A percentile compares a stretch with the other conserved stretches of the same genome.
These are phyloP conservation scores for Paramuricea clavata DNA, from an alignment of 92 coral and sea anemone species.

Conservation along the genomic window DNA sequence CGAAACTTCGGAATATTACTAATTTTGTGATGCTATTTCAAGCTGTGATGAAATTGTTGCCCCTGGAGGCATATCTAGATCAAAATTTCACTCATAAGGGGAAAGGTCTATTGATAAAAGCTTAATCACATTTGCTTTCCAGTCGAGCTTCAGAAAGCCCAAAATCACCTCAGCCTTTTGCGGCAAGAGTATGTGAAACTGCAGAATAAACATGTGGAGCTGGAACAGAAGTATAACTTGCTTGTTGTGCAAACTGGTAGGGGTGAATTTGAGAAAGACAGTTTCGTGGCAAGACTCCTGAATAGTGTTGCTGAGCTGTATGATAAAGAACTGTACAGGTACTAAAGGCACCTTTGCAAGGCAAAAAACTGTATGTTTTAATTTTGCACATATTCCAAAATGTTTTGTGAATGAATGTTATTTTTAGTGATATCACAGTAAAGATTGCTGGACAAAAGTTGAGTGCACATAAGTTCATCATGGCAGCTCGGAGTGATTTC, in stretches of 20 bases:
- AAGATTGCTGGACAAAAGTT: slow-evolving; percentile 85
- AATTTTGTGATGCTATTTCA: too few relatives aligned
- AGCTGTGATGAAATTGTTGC: too few relatives aligned
- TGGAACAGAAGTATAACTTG: slow-evolving; percentile 93
- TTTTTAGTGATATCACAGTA: slow-evolving; percentile 86
- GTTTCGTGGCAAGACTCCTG: slow-evolving; percentile 86
- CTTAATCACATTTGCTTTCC: neutral
- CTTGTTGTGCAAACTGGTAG: slow-evolving; percentile 88
- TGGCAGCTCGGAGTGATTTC: slow-evolving; percentile 97
- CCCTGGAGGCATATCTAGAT: too few relatives aligned
- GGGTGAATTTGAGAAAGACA: slow-evolving; percentile 76
- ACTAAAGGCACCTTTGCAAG: too few relatives aligned
- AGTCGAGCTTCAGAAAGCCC: slow-evolving; percentile 95
- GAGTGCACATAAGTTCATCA: slow-evolving; percentile 93
- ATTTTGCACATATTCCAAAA: too few relatives aligned
- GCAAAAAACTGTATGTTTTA: too few relatives aligned
- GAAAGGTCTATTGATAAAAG: neutral
- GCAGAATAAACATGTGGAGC: slow-evolving; percentile 87
- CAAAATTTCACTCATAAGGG: too few relatives aligned
- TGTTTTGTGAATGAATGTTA: too few relatives aligned
- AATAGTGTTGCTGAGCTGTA: slow-evolving; percentile 94
- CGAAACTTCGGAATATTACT: too few relatives aligned
- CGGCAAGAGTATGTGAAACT: slow-evolving; percentile 97
- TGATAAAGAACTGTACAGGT: slow-evolving; percentile 99
- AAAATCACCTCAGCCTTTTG: slow-evolving; percentile 85